These are phyloP conservation scores for Semotilus atromaculatus DNA, from an alignment of 2,797 vertebrate species.

Conservation along the genomic window DNA sequence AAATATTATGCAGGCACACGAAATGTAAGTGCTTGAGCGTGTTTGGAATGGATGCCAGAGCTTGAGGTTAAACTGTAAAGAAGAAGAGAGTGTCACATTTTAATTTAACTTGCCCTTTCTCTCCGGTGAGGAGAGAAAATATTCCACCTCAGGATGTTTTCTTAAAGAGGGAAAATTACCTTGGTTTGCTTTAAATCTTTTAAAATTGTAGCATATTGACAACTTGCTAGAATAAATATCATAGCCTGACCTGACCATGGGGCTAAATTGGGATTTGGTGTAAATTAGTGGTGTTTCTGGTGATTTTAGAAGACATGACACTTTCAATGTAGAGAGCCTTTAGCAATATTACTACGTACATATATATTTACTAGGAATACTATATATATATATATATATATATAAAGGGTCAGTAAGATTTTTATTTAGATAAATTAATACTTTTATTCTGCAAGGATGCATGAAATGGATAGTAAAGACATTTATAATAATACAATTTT, in stretches of 20 bases:
- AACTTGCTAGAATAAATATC: neutral
- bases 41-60: neutral
- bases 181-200: neutral
- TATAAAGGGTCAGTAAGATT: no score
- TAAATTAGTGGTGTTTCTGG: neutral
- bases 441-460: neutral
- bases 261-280: no score
- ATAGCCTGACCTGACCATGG: neutral
- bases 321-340: no score
- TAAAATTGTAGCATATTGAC: neutral
- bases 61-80: constrained; percentile 25
- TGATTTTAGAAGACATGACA: neutral
- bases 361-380: neutral
- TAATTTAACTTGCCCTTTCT: neutral
- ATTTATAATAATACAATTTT: neutral
- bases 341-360: no score
- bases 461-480: neutral
- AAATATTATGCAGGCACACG: neutral
- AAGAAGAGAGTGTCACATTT: neutral
- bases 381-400: no score
- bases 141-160: constrained; percentile 12
- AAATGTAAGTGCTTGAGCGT: neutral
- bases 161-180: neutral
- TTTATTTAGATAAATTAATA: no score
- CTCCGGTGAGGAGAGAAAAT: constrained; percentile 14